These are phyloP conservation scores for Patella caerulea DNA, from an alignment of 2,888 invertebrate species.

Conservation along the genomic window DNA sequence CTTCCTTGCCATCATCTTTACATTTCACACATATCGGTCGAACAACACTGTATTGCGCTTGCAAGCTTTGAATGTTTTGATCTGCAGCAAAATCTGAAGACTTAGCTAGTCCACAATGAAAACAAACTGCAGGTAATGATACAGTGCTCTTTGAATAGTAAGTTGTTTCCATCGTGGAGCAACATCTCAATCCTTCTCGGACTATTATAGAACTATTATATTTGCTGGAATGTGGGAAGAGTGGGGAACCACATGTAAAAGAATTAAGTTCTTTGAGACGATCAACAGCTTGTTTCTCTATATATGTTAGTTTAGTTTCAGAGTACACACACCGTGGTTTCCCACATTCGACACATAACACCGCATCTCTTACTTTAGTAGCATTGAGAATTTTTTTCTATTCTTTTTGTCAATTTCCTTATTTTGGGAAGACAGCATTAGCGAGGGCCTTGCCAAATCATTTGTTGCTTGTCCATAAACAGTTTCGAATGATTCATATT, in stretches of 20 bases:
- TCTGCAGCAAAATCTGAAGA: background rate
- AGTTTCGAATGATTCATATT: constrained; percentile 1
- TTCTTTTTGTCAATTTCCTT: background rate
- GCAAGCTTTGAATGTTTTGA: background rate
- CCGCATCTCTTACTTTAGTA: background rate
- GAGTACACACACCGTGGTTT: constrained; percentile 3
- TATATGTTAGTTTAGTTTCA: constrained; percentile 3
- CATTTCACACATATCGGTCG: background rate
- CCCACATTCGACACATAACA: constrained; percentile 4
- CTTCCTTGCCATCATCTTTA: background rate
- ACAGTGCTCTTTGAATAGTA: background rate
- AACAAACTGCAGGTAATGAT: background rate
- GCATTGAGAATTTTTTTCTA: background rate
- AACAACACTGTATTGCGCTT: background rate
- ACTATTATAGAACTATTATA: background rate
- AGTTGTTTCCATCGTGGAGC: constrained; percentile 2
- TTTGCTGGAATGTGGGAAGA: background rate
- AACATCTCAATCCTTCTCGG: background rate
- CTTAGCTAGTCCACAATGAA: background rate
- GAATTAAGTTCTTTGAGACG: background rate
- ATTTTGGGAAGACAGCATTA: background rate
- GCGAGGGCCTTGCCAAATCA: background rate
- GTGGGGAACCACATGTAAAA: background rate
- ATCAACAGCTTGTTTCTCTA: background rate
- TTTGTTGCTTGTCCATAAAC: background rate